Conservation (phyloP, 2,113 vertebrate species). For the Hassar affinis region DNA sequence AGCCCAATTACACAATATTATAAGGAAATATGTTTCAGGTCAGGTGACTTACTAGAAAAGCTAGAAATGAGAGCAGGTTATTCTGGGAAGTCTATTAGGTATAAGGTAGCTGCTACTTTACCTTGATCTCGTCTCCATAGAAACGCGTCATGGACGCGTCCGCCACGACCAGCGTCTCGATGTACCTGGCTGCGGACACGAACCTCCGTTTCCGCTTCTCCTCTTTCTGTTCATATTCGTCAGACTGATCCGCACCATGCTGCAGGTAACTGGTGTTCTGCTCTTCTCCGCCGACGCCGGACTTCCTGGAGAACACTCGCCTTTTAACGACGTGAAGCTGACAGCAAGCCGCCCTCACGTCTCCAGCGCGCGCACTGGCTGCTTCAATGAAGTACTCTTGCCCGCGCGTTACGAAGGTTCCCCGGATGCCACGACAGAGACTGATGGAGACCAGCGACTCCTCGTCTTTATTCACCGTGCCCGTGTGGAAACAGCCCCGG, state of each 20-base stretch:
- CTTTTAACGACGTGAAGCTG: constrained; percentile 57
- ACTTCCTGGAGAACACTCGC: constrained; percentile 30
- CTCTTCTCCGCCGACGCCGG: not conserved
- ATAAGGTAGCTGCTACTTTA: constrained; percentile 50
- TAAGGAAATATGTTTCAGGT: not conserved
- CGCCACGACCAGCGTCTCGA: constrained; percentile 82
- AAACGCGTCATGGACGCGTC: constrained; percentile 80
- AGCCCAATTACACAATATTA: not conserved
- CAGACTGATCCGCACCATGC: not conserved
- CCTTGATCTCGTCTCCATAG: constrained; percentile 79
- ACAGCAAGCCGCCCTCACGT: constrained; percentile 5
- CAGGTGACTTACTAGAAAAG: too few relatives aligned
- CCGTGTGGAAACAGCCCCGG: constrained; percentile 74
- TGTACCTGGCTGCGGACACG: constrained; percentile 76
- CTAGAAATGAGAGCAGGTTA: not conserved
- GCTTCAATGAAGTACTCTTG: constrained; percentile 75
- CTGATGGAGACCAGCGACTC: constrained; percentile 74
- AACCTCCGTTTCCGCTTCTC: constrained; percentile 68
- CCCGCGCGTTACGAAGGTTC: constrained; percentile 72
- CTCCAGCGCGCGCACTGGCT: constrained; percentile 15
- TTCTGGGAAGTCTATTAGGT: not conserved
- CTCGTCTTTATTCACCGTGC: constrained; percentile 65
- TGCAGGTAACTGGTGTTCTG: constrained; percentile 1
- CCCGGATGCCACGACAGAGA: constrained; percentile 74
- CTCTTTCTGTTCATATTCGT: not conserved